phyloP scores from a whole-genome alignment of 2,888 invertebrate genomes.

The Deilephila elpenor region DNA sequence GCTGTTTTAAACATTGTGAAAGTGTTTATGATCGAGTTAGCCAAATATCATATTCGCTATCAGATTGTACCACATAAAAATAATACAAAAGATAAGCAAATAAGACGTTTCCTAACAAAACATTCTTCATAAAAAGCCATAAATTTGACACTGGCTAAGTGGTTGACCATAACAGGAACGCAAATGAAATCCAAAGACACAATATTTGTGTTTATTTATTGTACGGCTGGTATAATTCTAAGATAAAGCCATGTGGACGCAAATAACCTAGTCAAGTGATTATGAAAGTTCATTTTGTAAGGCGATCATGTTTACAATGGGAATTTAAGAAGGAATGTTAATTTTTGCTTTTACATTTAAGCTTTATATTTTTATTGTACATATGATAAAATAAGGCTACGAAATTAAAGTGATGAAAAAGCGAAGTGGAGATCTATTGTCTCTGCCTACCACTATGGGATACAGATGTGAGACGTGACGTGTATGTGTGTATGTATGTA shows the following conservation, averaged over 20 bases:
- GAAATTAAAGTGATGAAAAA: too few relatives aligned
- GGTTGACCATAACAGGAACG: slow-evolving; percentile 58
- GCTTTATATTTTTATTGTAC: too few relatives aligned
- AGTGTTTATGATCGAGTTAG: slow-evolving; percentile 25
- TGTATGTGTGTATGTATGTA: too few relatives aligned
- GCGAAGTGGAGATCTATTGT: too few relatives aligned
- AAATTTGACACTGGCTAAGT: slow-evolving; percentile 38
- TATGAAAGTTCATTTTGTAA: slow-evolving; percentile 13
- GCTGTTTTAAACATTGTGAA: slow-evolving; percentile 16
- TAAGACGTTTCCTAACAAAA: slow-evolving; percentile 1
- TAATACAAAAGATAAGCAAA: slow-evolving; percentile 24
- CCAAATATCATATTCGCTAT: slow-evolving; percentile 14
- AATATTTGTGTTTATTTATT: slow-evolving; percentile 45
- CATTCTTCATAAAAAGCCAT: slow-evolving; percentile 27
- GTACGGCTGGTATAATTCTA: slow-evolving; percentile 4
- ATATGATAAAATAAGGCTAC: too few relatives aligned
- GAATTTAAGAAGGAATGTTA: background rate
- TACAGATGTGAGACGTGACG: too few relatives aligned
- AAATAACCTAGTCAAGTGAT: slow-evolving; percentile 30
- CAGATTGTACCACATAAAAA: slow-evolving; percentile 18
- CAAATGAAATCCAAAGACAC: slow-evolving; percentile 59
- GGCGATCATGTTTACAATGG: slow-evolving; percentile 12
- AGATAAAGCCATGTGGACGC: slow-evolving; percentile 14
- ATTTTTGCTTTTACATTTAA: background rate
- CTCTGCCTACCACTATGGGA: too few relatives aligned